Evolutionary conservation across 2,113 vertebrate species (phyloP).

Genomic region (Stomatorhinus ivindoensis): DNA sequence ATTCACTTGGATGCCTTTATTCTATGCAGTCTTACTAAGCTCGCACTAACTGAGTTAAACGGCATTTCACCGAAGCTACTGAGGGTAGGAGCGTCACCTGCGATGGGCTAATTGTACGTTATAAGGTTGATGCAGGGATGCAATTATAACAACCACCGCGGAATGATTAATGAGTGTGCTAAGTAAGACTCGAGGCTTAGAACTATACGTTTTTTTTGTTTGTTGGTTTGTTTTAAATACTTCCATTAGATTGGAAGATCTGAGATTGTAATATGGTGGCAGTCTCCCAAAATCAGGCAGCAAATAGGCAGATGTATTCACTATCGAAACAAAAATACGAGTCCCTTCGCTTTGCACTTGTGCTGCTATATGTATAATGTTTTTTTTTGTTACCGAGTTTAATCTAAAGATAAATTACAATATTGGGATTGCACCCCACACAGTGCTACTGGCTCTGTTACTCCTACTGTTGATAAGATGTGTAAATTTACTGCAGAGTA

Average conservation of each 20-base stretch:
- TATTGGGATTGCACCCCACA: constrained; percentile 68
- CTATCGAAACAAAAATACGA: constrained; percentile 39
- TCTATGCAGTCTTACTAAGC: neutral
- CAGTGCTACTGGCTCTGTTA: constrained; percentile 84
- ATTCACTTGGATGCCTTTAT: neutral
- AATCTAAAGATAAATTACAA: constrained; percentile 79
- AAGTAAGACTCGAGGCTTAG: neutral
- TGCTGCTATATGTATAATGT: constrained; percentile 67
- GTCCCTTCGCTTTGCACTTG: constrained; percentile 40
- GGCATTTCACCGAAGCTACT: neutral
- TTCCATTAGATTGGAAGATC: neutral
- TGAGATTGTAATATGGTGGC: neutral
- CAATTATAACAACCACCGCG: neutral
- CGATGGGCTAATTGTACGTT: neutral
- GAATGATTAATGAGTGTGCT: neutral
- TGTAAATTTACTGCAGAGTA: constrained; percentile 99
- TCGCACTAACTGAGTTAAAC: neutral
- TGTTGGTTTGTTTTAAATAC: neutral
- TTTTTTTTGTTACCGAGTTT: constrained; percentile 88
- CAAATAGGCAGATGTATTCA: neutral
- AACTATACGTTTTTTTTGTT: neutral
- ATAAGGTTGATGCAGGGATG: neutral
- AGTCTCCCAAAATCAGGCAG: neutral
- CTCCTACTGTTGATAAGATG: constrained; percentile 99
- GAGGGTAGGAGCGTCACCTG: neutral